Conservation (phyloP, 2,888 invertebrate species). For the Dolomedes plantarius region DNA sequence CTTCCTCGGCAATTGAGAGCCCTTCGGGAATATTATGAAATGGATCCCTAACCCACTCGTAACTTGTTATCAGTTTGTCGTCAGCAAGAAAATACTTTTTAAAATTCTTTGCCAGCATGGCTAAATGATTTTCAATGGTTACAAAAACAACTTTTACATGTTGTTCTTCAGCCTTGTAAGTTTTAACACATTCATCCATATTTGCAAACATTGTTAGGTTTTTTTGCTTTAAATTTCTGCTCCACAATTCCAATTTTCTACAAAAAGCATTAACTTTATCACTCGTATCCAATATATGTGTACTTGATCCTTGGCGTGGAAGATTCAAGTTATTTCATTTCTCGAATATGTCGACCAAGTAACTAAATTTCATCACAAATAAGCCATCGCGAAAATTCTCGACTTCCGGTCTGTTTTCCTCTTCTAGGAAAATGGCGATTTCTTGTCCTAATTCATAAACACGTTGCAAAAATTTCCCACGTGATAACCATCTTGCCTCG, state of each 20-base stretch:
- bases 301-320: slow-evolving; percentile 48
- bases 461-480: neutral
- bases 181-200: slow-evolving; percentile 22
- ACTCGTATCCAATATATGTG: slow-evolving; percentile 47
- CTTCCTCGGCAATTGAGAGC: slow-evolving; percentile 47
- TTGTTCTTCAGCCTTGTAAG: slow-evolving; percentile 16
- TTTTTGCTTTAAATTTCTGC: slow-evolving; percentile 51
- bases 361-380: slow-evolving; percentile 54
- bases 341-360: slow-evolving; percentile 56
- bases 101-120: slow-evolving; percentile 42
- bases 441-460: slow-evolving; percentile 13
- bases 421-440: slow-evolving; percentile 38
- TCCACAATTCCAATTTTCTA: slow-evolving; percentile 50
- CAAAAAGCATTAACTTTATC: slow-evolving; percentile 53
- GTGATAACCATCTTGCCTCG: slow-evolving; percentile 14
- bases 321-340: slow-evolving; percentile 49
- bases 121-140: slow-evolving; percentile 33
- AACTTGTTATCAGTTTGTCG: slow-evolving; percentile 54
- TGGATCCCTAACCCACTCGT: slow-evolving; percentile 58
- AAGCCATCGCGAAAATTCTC: slow-evolving; percentile 56
- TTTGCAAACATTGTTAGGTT: slow-evolving; percentile 44
- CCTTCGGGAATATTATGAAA: slow-evolving; percentile 46
- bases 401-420: slow-evolving; percentile 43
- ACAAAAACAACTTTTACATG: slow-evolving; percentile 20
- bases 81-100: slow-evolving; percentile 51